These are phyloP conservation scores for Tetrapedia diversipes DNA, from an alignment of 2,888 invertebrate genomes.

Conservation along the genomic window DNA sequence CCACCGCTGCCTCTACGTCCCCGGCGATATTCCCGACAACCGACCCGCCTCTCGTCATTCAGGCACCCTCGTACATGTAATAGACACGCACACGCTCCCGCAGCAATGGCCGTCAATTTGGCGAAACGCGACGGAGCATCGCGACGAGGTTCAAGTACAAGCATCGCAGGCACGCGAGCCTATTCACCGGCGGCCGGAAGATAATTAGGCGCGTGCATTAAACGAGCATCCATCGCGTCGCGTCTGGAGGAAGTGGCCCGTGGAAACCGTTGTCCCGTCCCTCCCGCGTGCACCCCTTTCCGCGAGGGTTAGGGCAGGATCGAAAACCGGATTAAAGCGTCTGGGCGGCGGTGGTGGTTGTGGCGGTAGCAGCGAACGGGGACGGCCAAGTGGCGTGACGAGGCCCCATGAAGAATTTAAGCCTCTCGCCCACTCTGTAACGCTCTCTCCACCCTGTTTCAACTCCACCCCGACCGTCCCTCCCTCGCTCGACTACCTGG, in stretches of 20 bases:
- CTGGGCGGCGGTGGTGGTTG: conserved; percentile 7
- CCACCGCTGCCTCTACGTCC: too few relatives aligned
- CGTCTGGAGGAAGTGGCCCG: conserved; percentile 51
- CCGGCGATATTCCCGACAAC: background rate
- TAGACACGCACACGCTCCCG: too few relatives aligned
- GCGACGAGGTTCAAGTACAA: conserved; percentile 22
- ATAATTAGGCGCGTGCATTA: conserved; percentile 56
- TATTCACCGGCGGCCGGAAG: conserved; percentile 51
- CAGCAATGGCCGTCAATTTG: conserved; percentile 23
- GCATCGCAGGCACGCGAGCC: conserved; percentile 45
- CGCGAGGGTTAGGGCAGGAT: background rate
- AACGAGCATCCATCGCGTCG: conserved; percentile 48
- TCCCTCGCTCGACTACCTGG: background rate
- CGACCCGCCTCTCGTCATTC: conserved; percentile 15
- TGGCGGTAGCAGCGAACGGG: background rate
- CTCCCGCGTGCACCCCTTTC: background rate
- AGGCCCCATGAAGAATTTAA: conserved; percentile 53
- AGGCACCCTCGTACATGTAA: background rate
- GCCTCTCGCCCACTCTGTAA: conserved; percentile 33
- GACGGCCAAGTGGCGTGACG: conserved; percentile 31
- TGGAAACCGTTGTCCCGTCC: conserved; percentile 46
- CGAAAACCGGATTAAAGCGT: conserved; percentile 2
- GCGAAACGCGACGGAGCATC: conserved; percentile 13
- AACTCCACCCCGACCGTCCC: too few relatives aligned
- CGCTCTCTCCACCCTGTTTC: background rate